Evolutionary conservation across 2,113 vertebrate species (phyloP).

Genomic region (Madoqua kirkii): DNA sequence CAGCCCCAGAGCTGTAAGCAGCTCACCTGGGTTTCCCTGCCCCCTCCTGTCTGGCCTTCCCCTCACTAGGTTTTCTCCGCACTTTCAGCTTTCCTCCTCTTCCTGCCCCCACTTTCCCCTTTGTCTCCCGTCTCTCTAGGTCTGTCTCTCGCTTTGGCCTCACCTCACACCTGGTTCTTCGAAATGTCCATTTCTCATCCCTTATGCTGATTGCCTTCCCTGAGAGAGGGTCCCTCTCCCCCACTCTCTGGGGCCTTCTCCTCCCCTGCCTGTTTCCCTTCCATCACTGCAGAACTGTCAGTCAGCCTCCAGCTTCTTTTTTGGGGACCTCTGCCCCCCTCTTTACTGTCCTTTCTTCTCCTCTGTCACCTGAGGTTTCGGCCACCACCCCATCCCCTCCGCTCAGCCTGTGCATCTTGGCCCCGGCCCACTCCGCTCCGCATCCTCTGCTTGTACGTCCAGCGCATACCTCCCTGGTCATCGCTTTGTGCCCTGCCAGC

Average conservation of each 20-base stretch:
- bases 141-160: neutral
- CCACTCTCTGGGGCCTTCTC: neutral
- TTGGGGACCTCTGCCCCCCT: neutral
- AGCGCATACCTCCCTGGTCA: neutral
- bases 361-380: neutral
- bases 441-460: neutral
- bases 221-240: neutral
- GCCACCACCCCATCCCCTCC: neutral
- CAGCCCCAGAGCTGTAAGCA: neutral
- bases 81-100: neutral
- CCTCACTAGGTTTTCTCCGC: neutral
- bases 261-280: neutral
- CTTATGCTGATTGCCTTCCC: neutral
- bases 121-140: neutral
- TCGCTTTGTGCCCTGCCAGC: no score
- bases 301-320: neutral
- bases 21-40: neutral
- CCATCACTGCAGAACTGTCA: neutral
- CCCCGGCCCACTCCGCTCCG: neutral
- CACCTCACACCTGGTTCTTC: constrained; percentile 29
- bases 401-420: neutral
- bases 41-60: neutral
- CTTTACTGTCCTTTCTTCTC: neutral
- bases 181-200: neutral
- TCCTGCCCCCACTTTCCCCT: neutral